Conservation (phyloP, 2,888 invertebrate species). For the Rotaria socialis region DNA sequence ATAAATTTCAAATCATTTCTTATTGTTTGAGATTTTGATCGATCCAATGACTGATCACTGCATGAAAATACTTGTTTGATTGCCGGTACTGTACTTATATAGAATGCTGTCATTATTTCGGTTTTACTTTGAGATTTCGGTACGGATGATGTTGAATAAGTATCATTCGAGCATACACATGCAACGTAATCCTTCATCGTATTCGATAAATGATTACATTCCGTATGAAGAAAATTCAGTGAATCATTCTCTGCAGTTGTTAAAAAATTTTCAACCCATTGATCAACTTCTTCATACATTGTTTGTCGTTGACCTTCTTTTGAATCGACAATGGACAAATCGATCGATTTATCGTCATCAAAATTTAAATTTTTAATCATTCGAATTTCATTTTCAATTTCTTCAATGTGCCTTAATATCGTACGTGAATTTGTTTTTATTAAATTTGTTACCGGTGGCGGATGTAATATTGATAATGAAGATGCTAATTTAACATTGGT, state of each 20-base stretch:
- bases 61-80: not conserved
- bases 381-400: constrained; percentile 21
- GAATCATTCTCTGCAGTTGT: not conserved
- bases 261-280: not conserved
- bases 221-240: not conserved
- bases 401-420: not conserved
- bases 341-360: not conserved
- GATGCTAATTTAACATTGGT: not conserved
- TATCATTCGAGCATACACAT: not conserved
- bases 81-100: not conserved
- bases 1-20: not conserved
- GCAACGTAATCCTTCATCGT: not conserved
- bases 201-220: not conserved
- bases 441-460: not conserved
- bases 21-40: not conserved
- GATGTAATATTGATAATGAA: not conserved
- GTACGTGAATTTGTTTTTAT: constrained; percentile 5
- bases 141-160: not conserved
- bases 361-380: not conserved
- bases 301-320: not conserved
- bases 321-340: not conserved
- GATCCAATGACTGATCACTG: not conserved
- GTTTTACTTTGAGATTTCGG: not conserved
- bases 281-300: not conserved
- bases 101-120: not conserved